These are phyloP conservation scores for Myripristis jacobus DNA, from an alignment of 2,797 vertebrate species.

Conservation along the genomic window DNA sequence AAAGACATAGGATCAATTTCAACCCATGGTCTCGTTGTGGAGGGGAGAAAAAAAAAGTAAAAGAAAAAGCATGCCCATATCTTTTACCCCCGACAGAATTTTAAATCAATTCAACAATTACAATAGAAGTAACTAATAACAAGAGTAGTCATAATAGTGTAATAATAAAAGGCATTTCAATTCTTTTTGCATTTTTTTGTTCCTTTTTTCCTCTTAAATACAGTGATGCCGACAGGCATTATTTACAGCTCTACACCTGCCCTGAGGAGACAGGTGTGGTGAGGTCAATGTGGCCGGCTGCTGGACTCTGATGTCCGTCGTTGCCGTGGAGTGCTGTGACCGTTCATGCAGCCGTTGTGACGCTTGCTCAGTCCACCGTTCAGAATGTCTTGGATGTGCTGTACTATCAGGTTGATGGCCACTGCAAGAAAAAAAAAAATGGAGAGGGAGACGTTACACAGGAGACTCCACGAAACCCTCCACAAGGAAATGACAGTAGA, in stretches of 20 bases:
- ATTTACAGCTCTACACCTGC: constrained; percentile 73
- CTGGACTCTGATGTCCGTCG: constrained; percentile 92
- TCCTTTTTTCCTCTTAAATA: constrained; percentile 65
- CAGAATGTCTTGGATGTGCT: constrained; percentile 99
- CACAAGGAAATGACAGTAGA: neutral
- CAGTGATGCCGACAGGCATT: constrained; percentile 73
- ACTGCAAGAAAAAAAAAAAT: constrained; percentile 83
- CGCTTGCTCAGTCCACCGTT: constrained; percentile 92
- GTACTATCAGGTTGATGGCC: constrained; percentile 98
- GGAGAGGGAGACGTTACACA: neutral
- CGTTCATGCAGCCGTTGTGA: constrained; percentile 89
- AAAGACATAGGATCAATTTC: constrained; percentile 53
- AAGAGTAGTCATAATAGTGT: constrained; percentile 65
- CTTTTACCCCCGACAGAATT: constrained; percentile 57
- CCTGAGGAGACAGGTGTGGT: constrained; percentile 68
- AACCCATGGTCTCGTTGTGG: constrained; percentile 64
- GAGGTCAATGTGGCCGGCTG: constrained; percentile 94
- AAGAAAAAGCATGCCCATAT: constrained; percentile 34
- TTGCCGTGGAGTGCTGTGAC: constrained; percentile 87
- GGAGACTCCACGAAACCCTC: neutral
- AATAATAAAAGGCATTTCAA: constrained; percentile 79
- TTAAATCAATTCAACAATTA: constrained; percentile 67
- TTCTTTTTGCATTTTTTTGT: constrained; percentile 65
- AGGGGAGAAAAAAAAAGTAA: constrained; percentile 55
- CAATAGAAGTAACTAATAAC: constrained; percentile 68